Evolutionary conservation across 2,113 vertebrate genomes (phyloP).

Genomic region (Misgurnus mizolepis): DNA sequence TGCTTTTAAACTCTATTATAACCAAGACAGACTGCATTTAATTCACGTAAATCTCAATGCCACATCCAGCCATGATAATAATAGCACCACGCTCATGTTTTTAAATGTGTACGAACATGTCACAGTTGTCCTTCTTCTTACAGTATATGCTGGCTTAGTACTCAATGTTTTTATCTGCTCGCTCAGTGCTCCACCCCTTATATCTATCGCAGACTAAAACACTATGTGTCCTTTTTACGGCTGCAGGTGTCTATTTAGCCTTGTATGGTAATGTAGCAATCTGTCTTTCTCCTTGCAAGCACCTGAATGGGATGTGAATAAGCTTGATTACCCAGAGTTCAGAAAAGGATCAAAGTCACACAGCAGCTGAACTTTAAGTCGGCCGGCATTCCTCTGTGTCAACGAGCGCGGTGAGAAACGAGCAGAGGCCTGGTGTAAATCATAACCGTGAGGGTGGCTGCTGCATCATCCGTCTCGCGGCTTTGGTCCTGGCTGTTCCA

Average conservation of each 20-base stretch:
- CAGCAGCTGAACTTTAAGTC: conserved; percentile 2
- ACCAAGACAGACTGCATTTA: neutral
- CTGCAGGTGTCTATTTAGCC: conserved; percentile 23
- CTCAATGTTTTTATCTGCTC: neutral
- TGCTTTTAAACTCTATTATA: neutral
- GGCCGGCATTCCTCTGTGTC: neutral
- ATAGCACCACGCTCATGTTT: conserved; percentile 18
- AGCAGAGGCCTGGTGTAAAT: conserved; percentile 15
- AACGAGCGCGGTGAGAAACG: conserved; percentile 9
- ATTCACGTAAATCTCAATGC: neutral
- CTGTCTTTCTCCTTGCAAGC: conserved; percentile 5
- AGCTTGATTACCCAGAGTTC: conserved; percentile 21
- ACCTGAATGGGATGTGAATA: conserved; percentile 6
- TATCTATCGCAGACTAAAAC: conserved; percentile 1
- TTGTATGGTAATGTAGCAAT: conserved; percentile 34
- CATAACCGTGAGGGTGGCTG: neutral
- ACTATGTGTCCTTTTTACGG: conserved; percentile 17
- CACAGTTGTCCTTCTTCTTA: conserved; percentile 28
- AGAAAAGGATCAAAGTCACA: conserved; percentile 9
- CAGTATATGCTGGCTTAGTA: too few species aligned
- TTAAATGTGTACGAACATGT: conserved; percentile 25
- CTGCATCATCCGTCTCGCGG: conserved; percentile 12
- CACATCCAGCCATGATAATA: conserved; percentile 5
- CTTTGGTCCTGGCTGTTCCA: conserved; percentile 6
- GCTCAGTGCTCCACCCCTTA: neutral